These are phyloP conservation scores for Gavia stellata DNA, from an alignment of 2,113 vertebrate species.

Conservation along the genomic window DNA sequence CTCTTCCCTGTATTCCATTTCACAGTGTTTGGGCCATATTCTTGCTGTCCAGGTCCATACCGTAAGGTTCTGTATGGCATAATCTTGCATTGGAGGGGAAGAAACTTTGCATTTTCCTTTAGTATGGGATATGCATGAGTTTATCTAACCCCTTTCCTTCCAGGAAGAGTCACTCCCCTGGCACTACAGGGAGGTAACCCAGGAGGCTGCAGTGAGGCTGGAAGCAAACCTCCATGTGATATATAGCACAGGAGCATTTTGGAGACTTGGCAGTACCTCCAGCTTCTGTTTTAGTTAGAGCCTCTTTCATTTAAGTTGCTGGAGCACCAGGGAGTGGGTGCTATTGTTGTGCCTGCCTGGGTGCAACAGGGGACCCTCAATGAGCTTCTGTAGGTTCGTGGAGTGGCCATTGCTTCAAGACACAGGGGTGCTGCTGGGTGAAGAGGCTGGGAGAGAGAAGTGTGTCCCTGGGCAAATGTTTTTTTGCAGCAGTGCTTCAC, in stretches of 20 bases:
- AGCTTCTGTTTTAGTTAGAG: background rate
- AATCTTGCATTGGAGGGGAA: background rate
- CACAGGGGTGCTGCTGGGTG: background rate
- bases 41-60: rapidly evolving
- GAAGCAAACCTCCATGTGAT: background rate
- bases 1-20: background rate
- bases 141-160: background rate
- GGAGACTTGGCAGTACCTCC: background rate
- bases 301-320: background rate
- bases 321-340: background rate
- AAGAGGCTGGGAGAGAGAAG: background rate
- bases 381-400: background rate
- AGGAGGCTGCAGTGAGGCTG: background rate
- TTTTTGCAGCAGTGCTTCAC: background rate
- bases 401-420: background rate
- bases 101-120: background rate
- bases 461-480: background rate
- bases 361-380: background rate
- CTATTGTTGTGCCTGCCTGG: background rate
- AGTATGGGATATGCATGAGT: background rate
- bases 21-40: background rate
- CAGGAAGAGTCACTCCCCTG: background rate
- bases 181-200: background rate
- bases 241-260: background rate
- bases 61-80: background rate